phyloP scores from a whole-genome alignment of 2,797 vertebrate species.

The Danio choprae region DNA sequence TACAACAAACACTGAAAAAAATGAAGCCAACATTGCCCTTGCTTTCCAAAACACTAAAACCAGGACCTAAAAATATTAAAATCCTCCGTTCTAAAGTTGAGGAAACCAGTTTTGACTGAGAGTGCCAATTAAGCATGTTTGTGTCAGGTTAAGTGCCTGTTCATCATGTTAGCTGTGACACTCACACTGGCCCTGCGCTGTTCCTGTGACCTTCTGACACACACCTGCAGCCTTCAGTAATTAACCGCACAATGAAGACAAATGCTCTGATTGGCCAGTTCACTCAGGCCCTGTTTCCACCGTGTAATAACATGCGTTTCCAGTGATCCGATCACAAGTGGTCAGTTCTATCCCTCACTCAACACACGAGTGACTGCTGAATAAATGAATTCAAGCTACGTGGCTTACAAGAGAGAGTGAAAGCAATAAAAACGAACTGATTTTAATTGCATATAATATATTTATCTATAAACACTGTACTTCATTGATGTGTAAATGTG shows the following conservation, averaged over 20 bases:
- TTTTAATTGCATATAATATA: too few relatives aligned
- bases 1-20: background rate
- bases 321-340: too few relatives aligned
- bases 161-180: conserved; percentile 27
- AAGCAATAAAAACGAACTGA: too few relatives aligned
- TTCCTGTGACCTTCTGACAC: conserved; percentile 19
- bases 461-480: too few relatives aligned
- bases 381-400: too few relatives aligned
- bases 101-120: background rate
- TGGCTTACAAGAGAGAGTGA: too few relatives aligned
- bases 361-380: too few relatives aligned
- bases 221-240: conserved; percentile 67
- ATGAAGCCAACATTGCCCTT: background rate
- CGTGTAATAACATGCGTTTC: too few relatives aligned
- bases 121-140: background rate
- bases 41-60: background rate
- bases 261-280: conserved; percentile 68
- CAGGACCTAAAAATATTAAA: background rate
- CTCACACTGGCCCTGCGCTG: conserved; percentile 3
- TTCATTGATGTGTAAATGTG: too few relatives aligned
- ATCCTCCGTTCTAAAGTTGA: background rate
- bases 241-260: conserved; percentile 68
- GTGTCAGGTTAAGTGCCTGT: conserved; percentile 16
- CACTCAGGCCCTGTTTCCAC: conserved; percentile 49
- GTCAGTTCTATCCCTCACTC: too few relatives aligned